phyloP scores from a whole-genome alignment of 2,888 invertebrate species.

The Abscondita cerata region DNA sequence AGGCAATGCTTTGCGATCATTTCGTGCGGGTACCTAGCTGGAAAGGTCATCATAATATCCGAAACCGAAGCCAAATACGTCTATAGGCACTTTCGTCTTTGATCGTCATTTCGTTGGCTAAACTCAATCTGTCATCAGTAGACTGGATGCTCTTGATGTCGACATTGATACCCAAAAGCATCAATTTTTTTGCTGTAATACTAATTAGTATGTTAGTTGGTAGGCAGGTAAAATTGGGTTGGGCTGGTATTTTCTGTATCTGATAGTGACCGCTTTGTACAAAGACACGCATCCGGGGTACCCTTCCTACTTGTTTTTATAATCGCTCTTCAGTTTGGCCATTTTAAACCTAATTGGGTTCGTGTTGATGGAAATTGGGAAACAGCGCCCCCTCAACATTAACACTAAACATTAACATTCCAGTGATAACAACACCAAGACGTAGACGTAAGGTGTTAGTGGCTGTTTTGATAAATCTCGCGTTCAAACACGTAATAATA shows the following conservation, averaged over 20 bases:
- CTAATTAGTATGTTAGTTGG: conserved; percentile 78
- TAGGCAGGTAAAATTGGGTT: conserved; percentile 81
- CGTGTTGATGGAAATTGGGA: conserved; percentile 80
- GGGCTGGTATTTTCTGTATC: conserved; percentile 91
- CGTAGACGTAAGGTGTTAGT: conserved; percentile 52
- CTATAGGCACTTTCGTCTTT: conserved; percentile 93
- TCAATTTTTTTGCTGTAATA: conserved; percentile 83
- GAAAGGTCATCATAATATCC: conserved; percentile 81
- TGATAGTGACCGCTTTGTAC: conserved; percentile 90
- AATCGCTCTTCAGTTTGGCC: conserved; percentile 93
- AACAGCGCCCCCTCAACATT: conserved; percentile 58
- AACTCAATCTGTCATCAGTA: conserved; percentile 80
- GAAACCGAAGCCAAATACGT: conserved; percentile 86
- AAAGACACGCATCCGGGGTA: conserved; percentile 87
- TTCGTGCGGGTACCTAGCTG: conserved; percentile 89
- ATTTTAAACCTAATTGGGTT: conserved; percentile 93
- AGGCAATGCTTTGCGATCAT: conserved; percentile 92
- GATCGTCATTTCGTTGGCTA: conserved; percentile 88
- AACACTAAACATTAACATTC: conserved; percentile 13
- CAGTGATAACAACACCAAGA: conserved; percentile 35
- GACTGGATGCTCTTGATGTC: conserved; percentile 92
- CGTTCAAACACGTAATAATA: conserved; percentile 81
- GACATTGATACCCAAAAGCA: conserved; percentile 83
- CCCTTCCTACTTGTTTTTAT: conserved; percentile 86
- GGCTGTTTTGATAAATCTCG: conserved; percentile 70